Conservation (phyloP, 2,888 invertebrate species). For the Luperina nickerlii region DNA sequence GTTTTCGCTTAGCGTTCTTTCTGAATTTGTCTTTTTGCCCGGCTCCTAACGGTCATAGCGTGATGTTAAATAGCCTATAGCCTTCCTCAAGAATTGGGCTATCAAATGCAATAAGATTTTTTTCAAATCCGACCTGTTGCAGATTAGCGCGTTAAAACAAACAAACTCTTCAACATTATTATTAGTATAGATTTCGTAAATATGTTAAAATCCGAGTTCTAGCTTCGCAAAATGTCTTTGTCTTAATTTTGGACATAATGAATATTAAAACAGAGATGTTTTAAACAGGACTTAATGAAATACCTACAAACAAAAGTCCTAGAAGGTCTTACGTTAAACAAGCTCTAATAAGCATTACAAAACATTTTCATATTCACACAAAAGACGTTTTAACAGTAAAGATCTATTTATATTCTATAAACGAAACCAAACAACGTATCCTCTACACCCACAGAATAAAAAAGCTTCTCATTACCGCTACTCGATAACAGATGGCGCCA, state of each 20-base stretch:
- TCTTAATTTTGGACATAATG: not conserved
- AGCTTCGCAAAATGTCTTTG: not conserved
- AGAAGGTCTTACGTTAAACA: not conserved
- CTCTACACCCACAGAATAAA: constrained; percentile 37
- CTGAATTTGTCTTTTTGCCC: not conserved
- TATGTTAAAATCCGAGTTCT: constrained; percentile 3
- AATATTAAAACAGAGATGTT: not conserved
- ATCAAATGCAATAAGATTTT: not conserved
- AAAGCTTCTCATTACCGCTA: constrained; percentile 71
- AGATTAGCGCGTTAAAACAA: not conserved
- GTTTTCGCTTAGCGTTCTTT: not conserved
- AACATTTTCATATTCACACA: constrained; percentile 48
- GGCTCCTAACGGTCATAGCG: not conserved
- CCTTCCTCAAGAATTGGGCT: not conserved
- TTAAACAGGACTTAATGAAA: constrained; percentile 12
- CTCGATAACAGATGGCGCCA: constrained; percentile 82
- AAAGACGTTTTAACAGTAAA: constrained; percentile 50
- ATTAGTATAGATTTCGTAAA: not conserved
- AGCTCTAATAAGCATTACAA: constrained; percentile 25
- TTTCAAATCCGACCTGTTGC: no score
- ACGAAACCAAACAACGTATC: constrained; percentile 57
- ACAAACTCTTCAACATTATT: not conserved
- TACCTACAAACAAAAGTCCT: constrained; percentile 25
- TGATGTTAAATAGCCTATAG: not conserved
- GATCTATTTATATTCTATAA: constrained; percentile 55